Conservation (phyloP, 2,888 invertebrate genomes). For the Rhamphomyia laevipes region DNA sequence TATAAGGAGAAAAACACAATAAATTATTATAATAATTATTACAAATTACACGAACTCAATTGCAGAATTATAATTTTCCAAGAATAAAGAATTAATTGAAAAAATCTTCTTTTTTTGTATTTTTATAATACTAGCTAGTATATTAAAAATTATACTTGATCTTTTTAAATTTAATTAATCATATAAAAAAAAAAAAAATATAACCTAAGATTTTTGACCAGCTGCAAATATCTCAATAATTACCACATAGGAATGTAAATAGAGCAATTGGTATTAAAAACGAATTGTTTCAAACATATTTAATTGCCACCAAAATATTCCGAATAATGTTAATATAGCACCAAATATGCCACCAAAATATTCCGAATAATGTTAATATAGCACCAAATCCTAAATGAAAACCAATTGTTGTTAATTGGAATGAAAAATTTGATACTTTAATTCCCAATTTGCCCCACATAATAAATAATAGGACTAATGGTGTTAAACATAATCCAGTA, state of each 20-base stretch:
- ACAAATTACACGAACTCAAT: too few relatives aligned
- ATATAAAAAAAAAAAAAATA: too few relatives aligned
- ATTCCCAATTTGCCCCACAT: constrained; percentile 81
- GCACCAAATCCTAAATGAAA: constrained; percentile 87
- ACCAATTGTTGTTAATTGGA: constrained; percentile 65
- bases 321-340: constrained; percentile 82
- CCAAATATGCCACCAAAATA: constrained; percentile 93
- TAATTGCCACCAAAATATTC: constrained; percentile 81
- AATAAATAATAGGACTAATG: constrained; percentile 67
- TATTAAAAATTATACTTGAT: too few relatives aligned
- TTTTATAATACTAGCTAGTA: too few relatives aligned
- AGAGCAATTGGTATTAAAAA: constrained; percentile 71
- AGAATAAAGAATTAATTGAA: too few relatives aligned
- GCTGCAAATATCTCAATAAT: constrained; percentile 72
- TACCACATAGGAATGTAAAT: constrained; percentile 88
- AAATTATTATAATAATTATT: too few relatives aligned
- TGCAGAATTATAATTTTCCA: too few relatives aligned
- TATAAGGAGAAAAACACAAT: too few relatives aligned
- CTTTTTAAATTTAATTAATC: too few relatives aligned
- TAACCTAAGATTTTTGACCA: constrained; percentile 9
- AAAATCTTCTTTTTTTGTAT: too few relatives aligned
- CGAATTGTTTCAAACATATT: constrained; percentile 95
- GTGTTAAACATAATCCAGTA: constrained; percentile 69
- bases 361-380: constrained; percentile 77
- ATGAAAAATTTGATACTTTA: constrained; percentile 72